Evolutionary conservation across 2,797 vertebrate genomes (phyloP).

Genomic region (Molossus alvarezi): DNA sequence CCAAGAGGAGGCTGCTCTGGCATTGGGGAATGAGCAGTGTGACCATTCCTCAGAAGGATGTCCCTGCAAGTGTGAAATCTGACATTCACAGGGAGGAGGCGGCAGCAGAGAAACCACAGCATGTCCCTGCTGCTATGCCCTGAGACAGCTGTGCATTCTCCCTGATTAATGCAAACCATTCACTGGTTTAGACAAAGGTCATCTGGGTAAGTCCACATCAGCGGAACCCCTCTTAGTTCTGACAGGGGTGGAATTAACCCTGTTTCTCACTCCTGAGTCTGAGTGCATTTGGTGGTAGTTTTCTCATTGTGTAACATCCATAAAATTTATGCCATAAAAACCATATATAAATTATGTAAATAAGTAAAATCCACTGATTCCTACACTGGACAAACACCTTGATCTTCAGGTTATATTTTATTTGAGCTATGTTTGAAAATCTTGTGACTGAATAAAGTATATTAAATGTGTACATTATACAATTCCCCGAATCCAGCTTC

Average conservation of each 20-base stretch:
- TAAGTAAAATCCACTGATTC: background rate
- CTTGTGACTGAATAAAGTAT: background rate
- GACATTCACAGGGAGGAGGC: background rate
- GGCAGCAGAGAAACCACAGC: background rate
- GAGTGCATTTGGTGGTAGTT: background rate
- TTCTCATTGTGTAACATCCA: background rate
- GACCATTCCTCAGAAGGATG: fast-evolving
- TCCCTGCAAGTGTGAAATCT: background rate
- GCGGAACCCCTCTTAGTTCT: fast-evolving
- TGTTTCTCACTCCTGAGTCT: background rate
- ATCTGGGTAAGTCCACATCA: background rate
- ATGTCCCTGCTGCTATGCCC: fast-evolving
- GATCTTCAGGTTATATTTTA: background rate
- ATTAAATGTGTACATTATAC: background rate
- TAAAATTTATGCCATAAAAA: background rate
- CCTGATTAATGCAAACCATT: background rate
- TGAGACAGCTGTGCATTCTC: fast-evolving
- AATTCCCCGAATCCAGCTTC: background rate
- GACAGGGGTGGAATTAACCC: too few species aligned
- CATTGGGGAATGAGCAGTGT: fast-evolving
- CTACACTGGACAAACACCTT: background rate
- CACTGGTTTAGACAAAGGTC: background rate
- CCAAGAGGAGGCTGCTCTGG: background rate
- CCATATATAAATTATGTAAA: background rate
- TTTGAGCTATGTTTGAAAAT: background rate